Conservation (phyloP, 2,797 vertebrate genomes). For the Sebastes vulpes region DNA sequence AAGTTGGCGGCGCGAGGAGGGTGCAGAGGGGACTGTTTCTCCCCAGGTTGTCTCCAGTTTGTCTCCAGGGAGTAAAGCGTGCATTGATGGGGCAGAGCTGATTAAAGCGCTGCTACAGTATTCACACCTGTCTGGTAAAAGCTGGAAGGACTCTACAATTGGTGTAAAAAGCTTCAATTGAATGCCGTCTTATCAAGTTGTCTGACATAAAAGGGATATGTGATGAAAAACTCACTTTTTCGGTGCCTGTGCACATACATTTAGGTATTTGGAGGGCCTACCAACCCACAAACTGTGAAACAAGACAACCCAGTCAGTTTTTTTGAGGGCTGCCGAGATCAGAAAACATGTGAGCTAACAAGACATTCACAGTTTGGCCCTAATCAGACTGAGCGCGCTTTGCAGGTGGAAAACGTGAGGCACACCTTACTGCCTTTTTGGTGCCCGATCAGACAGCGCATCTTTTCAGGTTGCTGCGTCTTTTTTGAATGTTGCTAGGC, state of each 20-base stretch:
- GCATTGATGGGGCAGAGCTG: constrained; percentile 62
- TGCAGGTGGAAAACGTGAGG: too few relatives aligned
- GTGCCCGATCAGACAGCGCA: too few relatives aligned
- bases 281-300: background rate
- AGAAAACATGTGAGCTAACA: background rate
- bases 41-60: constrained; percentile 15
- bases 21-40: constrained; percentile 35
- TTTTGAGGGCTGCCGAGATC: background rate
- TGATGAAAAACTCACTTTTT: background rate
- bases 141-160: constrained; percentile 13
- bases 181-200: background rate
- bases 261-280: fast-evolving
- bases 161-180: constrained; percentile 26
- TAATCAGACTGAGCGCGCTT: fast-evolving
- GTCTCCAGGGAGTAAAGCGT: constrained; percentile 21
- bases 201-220: background rate
- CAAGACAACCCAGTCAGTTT: background rate
- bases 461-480: too few relatives aligned
- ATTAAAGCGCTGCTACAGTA: constrained; percentile 61
- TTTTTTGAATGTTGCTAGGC: too few relatives aligned
- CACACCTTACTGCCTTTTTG: too few relatives aligned
- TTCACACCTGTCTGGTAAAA: constrained; percentile 51
- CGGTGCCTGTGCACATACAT: background rate
- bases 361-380: background rate
- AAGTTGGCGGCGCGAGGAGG: constrained; percentile 53